A percentile compares a stretch with the other conserved stretches of the same genome.
Evolutionary conservation across 1,140 invertebrate genomes (phyloP).

Genomic region (Diabrotica virgifera): DNA sequence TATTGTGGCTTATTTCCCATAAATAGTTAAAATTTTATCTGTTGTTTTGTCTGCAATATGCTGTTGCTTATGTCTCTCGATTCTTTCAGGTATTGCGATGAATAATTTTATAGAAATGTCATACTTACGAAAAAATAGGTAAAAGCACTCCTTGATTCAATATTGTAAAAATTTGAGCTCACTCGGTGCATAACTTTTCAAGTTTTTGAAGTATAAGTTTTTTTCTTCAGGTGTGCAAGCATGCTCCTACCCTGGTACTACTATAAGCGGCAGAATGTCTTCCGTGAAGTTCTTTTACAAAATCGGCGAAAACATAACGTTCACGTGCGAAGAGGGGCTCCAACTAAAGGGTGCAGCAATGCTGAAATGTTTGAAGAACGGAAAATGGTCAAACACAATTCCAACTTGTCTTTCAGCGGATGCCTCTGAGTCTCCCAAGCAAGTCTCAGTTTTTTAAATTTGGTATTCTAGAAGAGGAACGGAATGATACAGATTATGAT

Average conservation of each 20-base stretch:
- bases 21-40: too few species aligned
- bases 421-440: constrained; percentile 6
- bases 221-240: constrained; percentile 66
- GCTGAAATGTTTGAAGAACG: constrained; percentile 73
- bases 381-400: constrained; percentile 82
- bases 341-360: constrained; percentile 70
- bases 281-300: constrained; percentile 83
- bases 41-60: too few species aligned
- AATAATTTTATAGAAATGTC: too few species aligned
- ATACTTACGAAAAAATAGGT: too few species aligned
- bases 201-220: neutral
- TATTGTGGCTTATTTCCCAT: too few species aligned
- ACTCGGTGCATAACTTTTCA: too few species aligned
- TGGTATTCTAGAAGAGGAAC: too few species aligned
- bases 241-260: constrained; percentile 81
- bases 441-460: constrained; percentile 4
- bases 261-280: constrained; percentile 79
- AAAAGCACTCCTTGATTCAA: too few species aligned
- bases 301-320: constrained; percentile 80
- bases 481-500: too few species aligned
- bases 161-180: too few species aligned
- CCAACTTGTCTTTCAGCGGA: constrained; percentile 62
- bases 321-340: constrained; percentile 77
- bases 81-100: too few species aligned
- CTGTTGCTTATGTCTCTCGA: too few species aligned